phyloP scores from a whole-genome alignment of 2,113 vertebrate species.

The Eonycteris spelaea region DNA sequence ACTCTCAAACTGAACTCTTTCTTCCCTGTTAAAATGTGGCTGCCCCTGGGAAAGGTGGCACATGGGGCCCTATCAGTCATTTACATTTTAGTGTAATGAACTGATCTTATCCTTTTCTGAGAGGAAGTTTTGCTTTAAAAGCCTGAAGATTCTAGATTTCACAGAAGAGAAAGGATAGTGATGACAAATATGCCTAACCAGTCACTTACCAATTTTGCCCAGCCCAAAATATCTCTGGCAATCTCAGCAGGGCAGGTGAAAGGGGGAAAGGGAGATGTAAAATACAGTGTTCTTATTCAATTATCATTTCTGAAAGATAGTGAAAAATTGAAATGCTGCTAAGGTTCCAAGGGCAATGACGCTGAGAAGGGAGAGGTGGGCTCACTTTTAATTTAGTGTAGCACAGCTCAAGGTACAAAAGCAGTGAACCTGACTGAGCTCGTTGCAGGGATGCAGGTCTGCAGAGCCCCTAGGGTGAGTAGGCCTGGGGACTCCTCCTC shows the following conservation, averaged over 20 bases:
- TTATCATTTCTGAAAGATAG: not conserved
- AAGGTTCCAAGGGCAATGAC: not conserved
- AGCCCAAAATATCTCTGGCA: not conserved
- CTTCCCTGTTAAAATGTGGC: slow-evolving; percentile 27
- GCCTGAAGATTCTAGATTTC: not conserved
- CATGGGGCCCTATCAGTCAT: not conserved
- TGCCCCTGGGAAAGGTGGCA: not conserved
- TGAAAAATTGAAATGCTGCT: not conserved
- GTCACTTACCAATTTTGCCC: not conserved
- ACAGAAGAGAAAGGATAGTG: not conserved
- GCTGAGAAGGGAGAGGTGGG: not conserved
- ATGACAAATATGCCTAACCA: not conserved
- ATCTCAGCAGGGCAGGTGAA: not conserved
- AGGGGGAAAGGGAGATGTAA: not conserved
- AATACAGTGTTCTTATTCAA: not conserved
- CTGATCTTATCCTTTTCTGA: not conserved
- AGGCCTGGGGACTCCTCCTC: not conserved
- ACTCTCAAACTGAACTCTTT: slow-evolving; percentile 33
- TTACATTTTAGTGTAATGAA: not conserved
- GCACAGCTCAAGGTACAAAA: not conserved
- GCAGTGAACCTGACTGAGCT: not conserved
- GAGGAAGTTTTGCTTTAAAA: not conserved
- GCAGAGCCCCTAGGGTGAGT: not conserved
- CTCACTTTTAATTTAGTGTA: not conserved
- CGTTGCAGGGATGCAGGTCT: not conserved